Conservation (phyloP, 2,888 invertebrate genomes). For the Chalcis sispes region DNA sequence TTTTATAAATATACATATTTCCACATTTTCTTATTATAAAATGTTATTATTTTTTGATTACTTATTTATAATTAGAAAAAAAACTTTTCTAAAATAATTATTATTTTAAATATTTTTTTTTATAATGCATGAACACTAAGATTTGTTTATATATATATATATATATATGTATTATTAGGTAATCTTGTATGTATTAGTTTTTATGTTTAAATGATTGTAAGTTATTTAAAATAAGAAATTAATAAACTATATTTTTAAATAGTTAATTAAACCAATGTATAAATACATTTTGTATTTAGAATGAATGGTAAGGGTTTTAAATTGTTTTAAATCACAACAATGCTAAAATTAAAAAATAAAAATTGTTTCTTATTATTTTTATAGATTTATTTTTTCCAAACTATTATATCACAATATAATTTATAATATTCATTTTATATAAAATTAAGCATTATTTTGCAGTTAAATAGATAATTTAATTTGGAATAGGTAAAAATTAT, state of each 20-base stretch:
- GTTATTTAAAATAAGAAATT: too few relatives aligned
- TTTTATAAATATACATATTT: slow-evolving; percentile 45
- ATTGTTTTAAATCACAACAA: slow-evolving; percentile 49
- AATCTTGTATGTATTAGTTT: too few relatives aligned
- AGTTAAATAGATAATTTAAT: not conserved
- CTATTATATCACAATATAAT: slow-evolving; percentile 13
- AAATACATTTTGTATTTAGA: slow-evolving; percentile 38
- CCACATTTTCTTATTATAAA: slow-evolving; percentile 39
- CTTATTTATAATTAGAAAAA: slow-evolving; percentile 49
- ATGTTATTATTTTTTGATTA: slow-evolving; percentile 52
- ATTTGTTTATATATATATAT: slow-evolving; percentile 21
- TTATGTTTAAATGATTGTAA: too few relatives aligned
- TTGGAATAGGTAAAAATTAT: slow-evolving; percentile 26
- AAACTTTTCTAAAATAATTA: too few relatives aligned
- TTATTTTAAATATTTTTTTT: too few relatives aligned
- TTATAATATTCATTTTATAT: slow-evolving; percentile 27
- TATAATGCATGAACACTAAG: slow-evolving; percentile 10
- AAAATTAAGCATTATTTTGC: not conserved
- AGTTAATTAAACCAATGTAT: slow-evolving; percentile 33
- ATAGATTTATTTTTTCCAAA: slow-evolving; percentile 45
- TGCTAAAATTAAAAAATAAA: slow-evolving; percentile 57
- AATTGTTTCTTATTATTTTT: slow-evolving; percentile 57
- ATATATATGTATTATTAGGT: too few relatives aligned
- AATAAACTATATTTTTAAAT: too few relatives aligned
- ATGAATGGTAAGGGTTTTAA: slow-evolving; percentile 56